Percentiles rank a stretch among this genome's conserved stretches.
Conservation (phyloP, 2,797 vertebrate genomes). For the Spatula clypeata region DNA sequence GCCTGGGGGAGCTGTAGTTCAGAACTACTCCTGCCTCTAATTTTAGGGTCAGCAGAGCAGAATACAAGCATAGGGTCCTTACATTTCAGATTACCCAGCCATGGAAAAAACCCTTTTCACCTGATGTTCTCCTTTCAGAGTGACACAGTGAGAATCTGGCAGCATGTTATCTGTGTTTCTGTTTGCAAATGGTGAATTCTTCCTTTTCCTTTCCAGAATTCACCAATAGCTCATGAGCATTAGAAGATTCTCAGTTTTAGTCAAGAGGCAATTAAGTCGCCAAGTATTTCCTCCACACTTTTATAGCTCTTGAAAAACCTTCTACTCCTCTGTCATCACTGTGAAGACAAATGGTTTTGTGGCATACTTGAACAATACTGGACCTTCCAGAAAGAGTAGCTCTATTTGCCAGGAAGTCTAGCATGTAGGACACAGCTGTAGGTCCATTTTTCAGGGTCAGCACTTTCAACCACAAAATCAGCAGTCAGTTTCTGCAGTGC, state of each 20-base stretch:
- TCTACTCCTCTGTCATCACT: slow-evolving; percentile 30
- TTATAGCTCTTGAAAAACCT: slow-evolving; percentile 11
- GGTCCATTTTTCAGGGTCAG: slow-evolving; percentile 29
- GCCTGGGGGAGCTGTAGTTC: not conserved
- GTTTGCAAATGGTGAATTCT: not conserved
- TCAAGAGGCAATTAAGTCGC: not conserved
- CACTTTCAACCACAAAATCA: slow-evolving; percentile 35
- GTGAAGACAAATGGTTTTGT: not conserved
- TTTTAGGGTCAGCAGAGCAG: not conserved
- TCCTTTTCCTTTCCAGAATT: not conserved
- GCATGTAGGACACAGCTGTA: not conserved
- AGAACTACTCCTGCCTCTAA: not conserved
- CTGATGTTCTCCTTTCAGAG: not conserved
- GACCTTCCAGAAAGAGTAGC: slow-evolving; percentile 6
- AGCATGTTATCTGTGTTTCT: fast-evolving
- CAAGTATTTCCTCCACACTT: slow-evolving; percentile 8
- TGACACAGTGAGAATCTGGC: not conserved
- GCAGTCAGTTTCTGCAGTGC: not conserved
- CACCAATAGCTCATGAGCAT: not conserved
- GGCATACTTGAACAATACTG: not conserved
- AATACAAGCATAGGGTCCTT: not conserved
- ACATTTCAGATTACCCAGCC: fast-evolving
- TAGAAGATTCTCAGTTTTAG: not conserved
- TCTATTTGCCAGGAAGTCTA: not conserved
- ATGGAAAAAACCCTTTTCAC: not conserved